Base-by-base conservation (phyloP, 1,140 invertebrate species). In the Hermatobates lingyangjiaoensis region DNA sequence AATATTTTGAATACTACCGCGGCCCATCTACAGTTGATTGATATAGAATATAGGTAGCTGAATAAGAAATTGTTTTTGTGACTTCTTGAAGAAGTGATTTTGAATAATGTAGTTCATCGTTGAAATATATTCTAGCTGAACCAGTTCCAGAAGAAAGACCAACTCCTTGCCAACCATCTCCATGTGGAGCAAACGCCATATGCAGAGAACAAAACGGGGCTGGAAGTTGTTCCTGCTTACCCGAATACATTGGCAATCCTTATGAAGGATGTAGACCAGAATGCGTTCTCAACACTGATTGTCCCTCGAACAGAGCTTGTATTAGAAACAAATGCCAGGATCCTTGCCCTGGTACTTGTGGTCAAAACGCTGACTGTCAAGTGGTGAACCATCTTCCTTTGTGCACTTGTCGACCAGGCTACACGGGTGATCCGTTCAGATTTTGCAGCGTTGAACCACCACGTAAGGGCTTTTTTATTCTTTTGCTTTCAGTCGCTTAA, bases 171-270 rank as follows among this genome's bases (percentile, higher is more conserved):
- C 71, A 71, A 59, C 71, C 74, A 14, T 72, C 69, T 10, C 75
- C 77, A 15, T 85, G 81, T 62, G 81, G 81, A 24, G 62, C 73
- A 0, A 82, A 83, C 60, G 71, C 80, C 3, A 60, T 62, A 12
- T 71, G 69, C 51, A 61, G 58, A 12, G 71, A 73, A n/a, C n/a
- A n/a, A n/a, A n/a, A n/a, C n/a, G n/a, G n/a, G n/a, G n/a, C n/a
- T 59, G 79, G 74, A 54, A 62, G 63, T 26, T 80, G 79, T 59
- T 70, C 69, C 23, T 83, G 79, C 61, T 61, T 74, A 49, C 54
- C 67, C 2, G 74, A 75, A 52, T 81, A 76, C 62, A 67, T 48
- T 27, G 57, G 57, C 23, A 57, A 56, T 55, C 63, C 46, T 20
- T 67, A 69, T 45, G 55, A 54, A 47, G 68, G 71, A 12, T 76